These are phyloP conservation scores for Antechinus stuartii DNA, from an alignment of 2,113 vertebrate genomes.

Conservation along the genomic window DNA sequence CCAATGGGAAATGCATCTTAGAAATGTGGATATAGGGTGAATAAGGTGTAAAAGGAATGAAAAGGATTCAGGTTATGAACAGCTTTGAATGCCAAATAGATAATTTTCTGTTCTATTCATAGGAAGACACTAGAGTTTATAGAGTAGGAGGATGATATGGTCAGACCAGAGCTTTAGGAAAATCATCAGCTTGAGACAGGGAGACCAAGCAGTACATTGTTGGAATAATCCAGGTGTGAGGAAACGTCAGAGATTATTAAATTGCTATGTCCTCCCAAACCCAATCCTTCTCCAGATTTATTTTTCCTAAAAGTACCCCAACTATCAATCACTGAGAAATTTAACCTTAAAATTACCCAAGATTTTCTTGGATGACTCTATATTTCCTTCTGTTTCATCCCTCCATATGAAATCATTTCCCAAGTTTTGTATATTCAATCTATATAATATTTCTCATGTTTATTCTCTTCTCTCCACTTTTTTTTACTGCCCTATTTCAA, in stretches of 20 bases:
- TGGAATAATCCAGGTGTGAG: not conserved
- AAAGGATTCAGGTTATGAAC: not conserved
- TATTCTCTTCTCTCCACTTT: not conserved
- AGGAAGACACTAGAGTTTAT: not conserved
- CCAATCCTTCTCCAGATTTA: not conserved
- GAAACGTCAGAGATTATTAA: not conserved
- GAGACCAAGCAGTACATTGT: not conserved
- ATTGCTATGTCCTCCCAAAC: not conserved
- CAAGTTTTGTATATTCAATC: no score
- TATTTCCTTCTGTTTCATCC: not conserved
- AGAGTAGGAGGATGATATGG: not conserved
- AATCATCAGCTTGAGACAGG: not conserved
- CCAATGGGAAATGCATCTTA: not conserved
- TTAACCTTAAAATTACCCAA: not conserved
- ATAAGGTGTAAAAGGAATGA: not conserved
- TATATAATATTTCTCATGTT: not conserved
- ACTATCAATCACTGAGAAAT: not conserved
- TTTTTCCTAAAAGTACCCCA: not conserved
- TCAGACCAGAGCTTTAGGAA: not conserved
- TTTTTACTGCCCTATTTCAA: not conserved
- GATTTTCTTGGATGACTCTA: not conserved
- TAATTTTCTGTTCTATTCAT: no score
- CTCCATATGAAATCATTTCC: not conserved
- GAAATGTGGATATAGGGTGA: not conserved
- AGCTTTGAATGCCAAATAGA: not conserved